These are phyloP conservation scores for Edolisoma coerulescens DNA, from an alignment of 2,113 vertebrate genomes.

Conservation along the genomic window DNA sequence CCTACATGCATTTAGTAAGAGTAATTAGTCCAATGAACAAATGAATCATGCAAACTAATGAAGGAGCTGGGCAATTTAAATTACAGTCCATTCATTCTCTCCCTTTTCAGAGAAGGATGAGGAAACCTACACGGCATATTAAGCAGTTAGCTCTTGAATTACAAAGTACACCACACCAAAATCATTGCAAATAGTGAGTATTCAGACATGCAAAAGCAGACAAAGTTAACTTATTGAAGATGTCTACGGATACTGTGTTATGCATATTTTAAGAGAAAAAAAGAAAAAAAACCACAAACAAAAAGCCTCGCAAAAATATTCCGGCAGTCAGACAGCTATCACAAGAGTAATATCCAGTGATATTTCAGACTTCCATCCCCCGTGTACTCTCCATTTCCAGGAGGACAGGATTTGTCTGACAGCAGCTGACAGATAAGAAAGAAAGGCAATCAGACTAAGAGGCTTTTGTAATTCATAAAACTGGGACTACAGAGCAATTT, in stretches of 20 bases:
- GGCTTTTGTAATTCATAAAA: background rate
- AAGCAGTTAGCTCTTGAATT: background rate
- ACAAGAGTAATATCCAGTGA: background rate
- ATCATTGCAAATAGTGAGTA: background rate
- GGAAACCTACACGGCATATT: background rate
- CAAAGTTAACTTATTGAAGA: background rate
- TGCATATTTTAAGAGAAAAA: background rate
- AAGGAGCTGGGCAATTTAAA: background rate
- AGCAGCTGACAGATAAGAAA: background rate
- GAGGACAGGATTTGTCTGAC: background rate
- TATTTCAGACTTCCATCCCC: background rate
- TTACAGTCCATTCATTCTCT: background rate
- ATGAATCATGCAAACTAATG: background rate
- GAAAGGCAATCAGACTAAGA: background rate
- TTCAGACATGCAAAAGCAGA: background rate
- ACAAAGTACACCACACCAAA: background rate
- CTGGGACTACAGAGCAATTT: background rate
- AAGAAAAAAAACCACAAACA: background rate
- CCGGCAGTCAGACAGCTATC: background rate
- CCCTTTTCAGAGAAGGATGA: background rate
- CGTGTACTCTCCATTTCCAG: background rate
- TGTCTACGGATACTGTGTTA: background rate
- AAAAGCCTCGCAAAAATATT: background rate
- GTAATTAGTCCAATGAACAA: background rate
- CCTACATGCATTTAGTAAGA: background rate